Evolutionary conservation across 2,797 vertebrate species (phyloP), one percentile per base, ranked within the genome.

Genomic region (Dallia pectoralis): DNA sequence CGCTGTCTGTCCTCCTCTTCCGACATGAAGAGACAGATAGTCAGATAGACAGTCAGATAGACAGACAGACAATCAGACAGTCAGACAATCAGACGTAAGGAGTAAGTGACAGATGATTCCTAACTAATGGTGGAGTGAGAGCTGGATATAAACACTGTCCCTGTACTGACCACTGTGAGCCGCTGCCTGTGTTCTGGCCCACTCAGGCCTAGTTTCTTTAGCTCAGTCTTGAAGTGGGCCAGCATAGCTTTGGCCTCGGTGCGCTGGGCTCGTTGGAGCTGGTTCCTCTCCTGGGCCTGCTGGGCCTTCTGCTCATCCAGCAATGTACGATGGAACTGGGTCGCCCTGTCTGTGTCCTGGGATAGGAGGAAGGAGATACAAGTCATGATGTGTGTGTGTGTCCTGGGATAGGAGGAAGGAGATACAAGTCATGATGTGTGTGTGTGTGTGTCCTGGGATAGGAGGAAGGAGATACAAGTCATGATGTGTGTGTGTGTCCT

Each of bases 341-440:
- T 80, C n/a, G 88, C 87, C 16, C 91, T 79, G 49, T 92, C 92
- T 1, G 62, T n/a, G n/a, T n/a, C n/a, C n/a, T n/a, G n/a, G n/a
- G n/a, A n/a, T n/a, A n/a, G n/a, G n/a, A n/a, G n/a, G n/a, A n/a
- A n/a, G n/a, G n/a, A n/a, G n/a, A n/a, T n/a, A n/a, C n/a, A n/a
- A n/a, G n/a, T n/a, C n/a, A n/a, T n/a, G n/a, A n/a, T n/a, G n/a
- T n/a, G n/a, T n/a, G n/a, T n/a, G n/a, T n/a, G n/a, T n/a, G n/a
- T n/a, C n/a, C n/a, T n/a, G n/a, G n/a, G n/a, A n/a, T n/a, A n/a
- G n/a, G n/a, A n/a, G n/a, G n/a, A n/a, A n/a, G n/a, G n/a, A n/a
- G n/a, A n/a, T n/a, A n/a, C n/a, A n/a, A n/a, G n/a, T n/a, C n/a
- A n/a, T n/a, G n/a, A n/a, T n/a, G n/a, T n/a, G n/a, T n/a, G n/a